phyloP scores from a whole-genome alignment of 2,113 vertebrate species.

The Scopus umbretta region DNA sequence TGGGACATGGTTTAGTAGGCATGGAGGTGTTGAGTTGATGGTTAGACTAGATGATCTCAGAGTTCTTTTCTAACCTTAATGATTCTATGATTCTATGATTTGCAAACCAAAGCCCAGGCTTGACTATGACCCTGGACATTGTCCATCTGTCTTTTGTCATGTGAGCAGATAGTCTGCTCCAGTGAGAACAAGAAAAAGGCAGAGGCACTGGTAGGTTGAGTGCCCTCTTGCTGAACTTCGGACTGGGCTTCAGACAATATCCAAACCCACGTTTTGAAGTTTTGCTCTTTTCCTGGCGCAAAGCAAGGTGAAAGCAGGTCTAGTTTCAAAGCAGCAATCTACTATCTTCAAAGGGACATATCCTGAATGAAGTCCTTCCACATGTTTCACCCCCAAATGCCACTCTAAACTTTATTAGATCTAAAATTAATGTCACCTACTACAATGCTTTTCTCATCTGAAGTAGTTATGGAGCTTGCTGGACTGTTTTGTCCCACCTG shows the following conservation, averaged over 20 bases:
- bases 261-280: neutral
- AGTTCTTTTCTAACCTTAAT: too few relatives aligned
- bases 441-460: accelerated
- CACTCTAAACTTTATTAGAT: neutral
- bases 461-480: neutral
- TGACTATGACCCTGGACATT: neutral
- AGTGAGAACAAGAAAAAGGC: neutral
- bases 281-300: neutral
- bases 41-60: too few relatives aligned
- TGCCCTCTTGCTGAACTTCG: neutral
- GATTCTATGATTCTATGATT: too few relatives aligned
- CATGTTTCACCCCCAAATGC: neutral
- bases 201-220: neutral
- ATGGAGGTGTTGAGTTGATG: too few relatives aligned
- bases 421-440: neutral
- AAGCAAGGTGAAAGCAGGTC: neutral
- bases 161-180: neutral
- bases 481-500: neutral
- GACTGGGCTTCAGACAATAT: neutral
- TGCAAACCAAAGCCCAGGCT: neutral
- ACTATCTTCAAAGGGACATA: neutral
- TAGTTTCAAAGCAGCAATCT: neutral
- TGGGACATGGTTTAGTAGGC: too few relatives aligned
- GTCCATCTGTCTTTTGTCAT: neutral
- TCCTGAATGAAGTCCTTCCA: neutral